Evolutionary conservation across 2,113 vertebrate genomes (phyloP), one percentile per base, ranked within the genome.

Genomic region (Ornithorhynchus anatinus): DNA sequence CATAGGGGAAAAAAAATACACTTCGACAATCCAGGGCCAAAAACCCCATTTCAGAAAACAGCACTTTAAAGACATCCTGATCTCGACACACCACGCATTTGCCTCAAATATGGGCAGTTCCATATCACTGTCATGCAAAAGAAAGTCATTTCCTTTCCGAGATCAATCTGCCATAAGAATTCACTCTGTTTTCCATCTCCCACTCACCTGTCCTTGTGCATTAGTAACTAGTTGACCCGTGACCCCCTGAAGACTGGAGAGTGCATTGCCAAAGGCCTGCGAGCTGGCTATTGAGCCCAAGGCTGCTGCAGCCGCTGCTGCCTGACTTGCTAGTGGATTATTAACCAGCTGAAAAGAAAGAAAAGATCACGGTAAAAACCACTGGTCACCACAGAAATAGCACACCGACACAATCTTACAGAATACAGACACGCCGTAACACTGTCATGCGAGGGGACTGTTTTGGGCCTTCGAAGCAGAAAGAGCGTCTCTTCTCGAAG

Each of bases 121-220:
- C 59, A 86, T 88, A 84, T 91, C 81, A 85, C 82, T 85, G 82
- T 88, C 89, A 90, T 82, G 81, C 75, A 69, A 87, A 85, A 43
- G 75, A 86, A 90, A 92, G 84, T 86, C 68, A 77, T 88, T 89
- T 82, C 86, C 84, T 83, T 84, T 84, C 82, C 68, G 1, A 84
- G 80, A 91, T 84, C 85, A 85, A 72, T 79, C 89, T 90, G 87
- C 86, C 75, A 88, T 60, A 82, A 84, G 80, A 86, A 91, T 89
- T 77, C 86, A 82, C 85, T 82, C 56, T 87, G 88, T 75, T 68
- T 72, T 83, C 74, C 84, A 51, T 88, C 88, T 88, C 86, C 83
- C 78, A 92, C 97, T 95, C 91, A 99, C 98, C 96, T 99, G 98
- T 95, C 98, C 98, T 94, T 99, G 98, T 92, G 97, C 97, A 81